Conservation (phyloP, 2,113 vertebrate genomes). For the Boleophthalmus pectinirostris region DNA sequence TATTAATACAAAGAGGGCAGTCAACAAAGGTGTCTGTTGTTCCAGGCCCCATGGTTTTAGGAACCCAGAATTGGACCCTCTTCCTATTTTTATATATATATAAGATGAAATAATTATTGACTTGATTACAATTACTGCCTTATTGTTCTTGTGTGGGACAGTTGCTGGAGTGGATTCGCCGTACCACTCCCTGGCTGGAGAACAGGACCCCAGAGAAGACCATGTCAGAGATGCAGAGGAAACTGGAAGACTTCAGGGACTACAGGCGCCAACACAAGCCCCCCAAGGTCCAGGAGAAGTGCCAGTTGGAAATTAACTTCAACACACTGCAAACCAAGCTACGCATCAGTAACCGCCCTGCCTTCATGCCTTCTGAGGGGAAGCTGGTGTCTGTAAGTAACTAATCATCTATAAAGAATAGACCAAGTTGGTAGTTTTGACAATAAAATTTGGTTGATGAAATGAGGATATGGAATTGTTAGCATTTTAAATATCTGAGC, state of each 20-base stretch:
- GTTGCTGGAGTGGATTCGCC: conserved; percentile 95
- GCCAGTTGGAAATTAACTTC: conserved; percentile 98
- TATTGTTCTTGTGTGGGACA: conserved; percentile 42
- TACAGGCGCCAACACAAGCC: conserved; percentile 97
- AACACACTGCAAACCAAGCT: conserved; percentile 98
- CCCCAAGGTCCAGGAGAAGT: conserved; percentile 97
- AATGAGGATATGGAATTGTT: neutral
- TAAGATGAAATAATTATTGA: too few species aligned
- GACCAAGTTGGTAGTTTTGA: neutral
- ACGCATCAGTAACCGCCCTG: conserved; percentile 94
- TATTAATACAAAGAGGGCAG: too few species aligned
- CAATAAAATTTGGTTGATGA: neutral
- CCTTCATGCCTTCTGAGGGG: conserved; percentile 98
- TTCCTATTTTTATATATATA: too few species aligned
- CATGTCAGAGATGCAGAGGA: conserved; percentile 94
- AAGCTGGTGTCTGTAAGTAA: conserved; percentile 97
- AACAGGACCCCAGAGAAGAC: conserved; percentile 93
- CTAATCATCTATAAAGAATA: neutral
- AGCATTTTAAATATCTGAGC: neutral
- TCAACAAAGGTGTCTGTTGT: too few species aligned
- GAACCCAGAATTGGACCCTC: too few species aligned
- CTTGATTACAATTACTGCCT: neutral
- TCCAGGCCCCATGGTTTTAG: too few species aligned
- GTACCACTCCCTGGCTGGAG: conserved; percentile 97
- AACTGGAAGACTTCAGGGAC: conserved; percentile 96